Conservation (phyloP, 2,888 invertebrate genomes). For the Panorpa germanica region DNA sequence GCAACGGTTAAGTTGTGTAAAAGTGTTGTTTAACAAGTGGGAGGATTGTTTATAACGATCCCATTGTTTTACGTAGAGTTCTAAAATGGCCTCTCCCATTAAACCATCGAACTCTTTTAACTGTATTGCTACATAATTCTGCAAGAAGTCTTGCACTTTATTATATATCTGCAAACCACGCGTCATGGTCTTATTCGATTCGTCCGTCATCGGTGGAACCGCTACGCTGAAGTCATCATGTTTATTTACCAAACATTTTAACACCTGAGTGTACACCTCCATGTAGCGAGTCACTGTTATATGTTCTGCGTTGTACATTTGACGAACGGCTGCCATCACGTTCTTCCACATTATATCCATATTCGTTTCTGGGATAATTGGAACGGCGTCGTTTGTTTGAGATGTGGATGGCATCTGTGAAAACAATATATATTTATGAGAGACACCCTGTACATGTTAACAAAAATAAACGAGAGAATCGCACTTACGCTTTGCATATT, state of each 20-base stretch:
- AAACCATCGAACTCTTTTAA: conserved; percentile 63
- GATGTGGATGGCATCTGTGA: too few relatives aligned
- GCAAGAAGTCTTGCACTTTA: conserved; percentile 77
- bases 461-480: too few relatives aligned
- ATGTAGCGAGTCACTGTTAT: conserved; percentile 84
- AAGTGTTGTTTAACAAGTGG: conserved; percentile 92
- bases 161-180: conserved; percentile 95
- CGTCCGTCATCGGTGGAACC: conserved; percentile 17
- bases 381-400: too few relatives aligned
- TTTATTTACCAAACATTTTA: conserved; percentile 96
- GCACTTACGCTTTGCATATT: too few relatives aligned
- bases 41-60: conserved; percentile 96
- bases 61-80: conserved; percentile 96
- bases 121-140: conserved; percentile 65
- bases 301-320: conserved; percentile 68
- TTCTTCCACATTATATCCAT: conserved; percentile 76
- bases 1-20: conserved; percentile 93
- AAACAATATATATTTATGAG: too few relatives aligned
- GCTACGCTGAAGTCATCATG: conserved; percentile 36
- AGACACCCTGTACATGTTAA: too few relatives aligned
- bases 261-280: conserved; percentile 92
- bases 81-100: conserved; percentile 89
- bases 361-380: too few relatives aligned
- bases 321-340: conserved; percentile 78
- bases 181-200: conserved; percentile 75